phyloP scores from a whole-genome alignment of 2,797 vertebrate genomes.

The Luscinia luscinia region DNA sequence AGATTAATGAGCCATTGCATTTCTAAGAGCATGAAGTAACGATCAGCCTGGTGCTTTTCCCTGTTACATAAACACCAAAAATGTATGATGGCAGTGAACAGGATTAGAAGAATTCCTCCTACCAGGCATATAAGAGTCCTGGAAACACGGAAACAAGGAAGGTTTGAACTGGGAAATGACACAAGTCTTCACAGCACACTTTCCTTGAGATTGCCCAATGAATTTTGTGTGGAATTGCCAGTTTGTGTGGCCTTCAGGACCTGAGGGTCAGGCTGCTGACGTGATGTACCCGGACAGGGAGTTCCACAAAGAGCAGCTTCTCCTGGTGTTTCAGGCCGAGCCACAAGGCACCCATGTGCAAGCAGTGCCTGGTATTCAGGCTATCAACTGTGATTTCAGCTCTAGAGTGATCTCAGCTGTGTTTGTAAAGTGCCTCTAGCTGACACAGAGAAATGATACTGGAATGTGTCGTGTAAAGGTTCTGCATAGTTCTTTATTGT shows the following conservation, averaged over 20 bases:
- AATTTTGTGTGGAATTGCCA: background rate
- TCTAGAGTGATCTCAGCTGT: too few relatives aligned
- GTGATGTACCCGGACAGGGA: too few relatives aligned
- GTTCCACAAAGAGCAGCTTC: too few relatives aligned
- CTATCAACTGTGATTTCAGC: too few relatives aligned
- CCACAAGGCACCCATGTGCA: too few relatives aligned
- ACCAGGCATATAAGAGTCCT: background rate
- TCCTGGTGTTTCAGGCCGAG: too few relatives aligned
- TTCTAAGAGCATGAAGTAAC: background rate
- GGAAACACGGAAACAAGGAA: background rate
- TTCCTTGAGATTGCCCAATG: background rate
- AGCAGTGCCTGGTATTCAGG: too few relatives aligned
- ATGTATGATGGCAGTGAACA: background rate
- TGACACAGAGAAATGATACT: too few relatives aligned
- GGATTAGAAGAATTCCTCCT: background rate
- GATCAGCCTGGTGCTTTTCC: background rate
- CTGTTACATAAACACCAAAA: background rate
- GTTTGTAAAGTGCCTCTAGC: too few relatives aligned
- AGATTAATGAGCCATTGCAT: background rate
- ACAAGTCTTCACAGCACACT: rapidly evolving
- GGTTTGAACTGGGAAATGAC: background rate
- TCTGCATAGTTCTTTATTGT: too few relatives aligned
- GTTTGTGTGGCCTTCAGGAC: background rate
- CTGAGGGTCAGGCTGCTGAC: too few relatives aligned
- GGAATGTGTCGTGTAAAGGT: too few relatives aligned